phyloP scores from a whole-genome alignment of 2,113 vertebrate genomes.

The Cinclus cinclus region DNA sequence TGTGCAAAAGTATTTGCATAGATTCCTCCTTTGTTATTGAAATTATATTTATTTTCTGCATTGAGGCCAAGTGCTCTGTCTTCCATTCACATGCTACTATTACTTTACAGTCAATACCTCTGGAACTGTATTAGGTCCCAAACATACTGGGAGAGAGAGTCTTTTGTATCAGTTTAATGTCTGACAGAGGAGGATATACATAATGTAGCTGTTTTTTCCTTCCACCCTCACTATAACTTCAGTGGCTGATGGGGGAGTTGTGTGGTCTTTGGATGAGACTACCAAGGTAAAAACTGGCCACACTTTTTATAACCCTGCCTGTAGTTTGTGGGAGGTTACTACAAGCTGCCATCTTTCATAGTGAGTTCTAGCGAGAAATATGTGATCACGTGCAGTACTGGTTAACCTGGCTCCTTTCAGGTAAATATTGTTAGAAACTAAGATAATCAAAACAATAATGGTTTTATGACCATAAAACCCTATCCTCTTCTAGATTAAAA shows the following conservation, averaged over 20 bases:
- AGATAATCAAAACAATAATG: neutral
- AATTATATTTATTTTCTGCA: neutral
- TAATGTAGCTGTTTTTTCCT: neutral
- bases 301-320: neutral
- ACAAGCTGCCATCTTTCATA: neutral
- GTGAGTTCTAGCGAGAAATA: neutral
- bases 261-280: neutral
- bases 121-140: neutral
- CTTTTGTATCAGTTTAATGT: neutral
- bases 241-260: neutral
- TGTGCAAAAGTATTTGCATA: neutral
- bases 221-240: neutral
- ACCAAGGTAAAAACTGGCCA: neutral
- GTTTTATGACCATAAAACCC: neutral
- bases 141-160: neutral
- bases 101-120: neutral
- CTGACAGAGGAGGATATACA: neutral
- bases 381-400: accelerated
- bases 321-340: neutral
- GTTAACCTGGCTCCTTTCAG: neutral
- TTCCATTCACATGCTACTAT: neutral
- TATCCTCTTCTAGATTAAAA: neutral
- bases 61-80: neutral
- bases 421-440: neutral
- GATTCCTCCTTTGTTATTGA: neutral